Evolutionary conservation across 2,888 invertebrate species (phyloP).

Genomic region (Fabriciana adippe): DNA sequence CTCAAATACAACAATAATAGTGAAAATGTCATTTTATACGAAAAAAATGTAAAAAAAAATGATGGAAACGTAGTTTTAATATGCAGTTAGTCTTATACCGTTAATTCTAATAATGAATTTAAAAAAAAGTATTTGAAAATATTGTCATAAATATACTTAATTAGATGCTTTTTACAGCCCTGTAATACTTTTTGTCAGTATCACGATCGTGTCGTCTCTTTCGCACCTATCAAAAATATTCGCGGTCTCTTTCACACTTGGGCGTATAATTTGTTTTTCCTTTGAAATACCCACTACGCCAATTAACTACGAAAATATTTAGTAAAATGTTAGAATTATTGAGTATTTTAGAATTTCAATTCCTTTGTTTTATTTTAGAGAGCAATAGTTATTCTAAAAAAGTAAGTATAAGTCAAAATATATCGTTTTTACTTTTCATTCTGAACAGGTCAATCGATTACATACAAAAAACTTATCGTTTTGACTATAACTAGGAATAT

Average conservation of each 20-base stretch:
- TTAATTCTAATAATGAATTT: no score
- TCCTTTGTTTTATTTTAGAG: slow-evolving; percentile 12
- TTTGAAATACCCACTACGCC: slow-evolving; percentile 1
- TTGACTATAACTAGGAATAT: not conserved
- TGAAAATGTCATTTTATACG: no score
- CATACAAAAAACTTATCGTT: not conserved
- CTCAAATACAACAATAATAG: no score
- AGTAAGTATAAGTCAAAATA: not conserved
- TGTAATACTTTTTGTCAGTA: slow-evolving; percentile 23
- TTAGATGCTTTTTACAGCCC: slow-evolving; percentile 19
- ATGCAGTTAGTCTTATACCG: no score
- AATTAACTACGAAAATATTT: slow-evolving; percentile 2
- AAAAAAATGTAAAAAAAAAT: no score
- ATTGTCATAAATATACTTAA: no score
- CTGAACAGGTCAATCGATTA: not conserved
- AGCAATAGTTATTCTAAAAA: slow-evolving; percentile 12
- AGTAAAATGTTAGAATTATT: slow-evolving; percentile 12
- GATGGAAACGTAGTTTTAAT: no score
- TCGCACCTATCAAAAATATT: slow-evolving; percentile 19
- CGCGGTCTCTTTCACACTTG: slow-evolving; percentile 15
- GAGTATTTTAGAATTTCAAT: slow-evolving; percentile 23
- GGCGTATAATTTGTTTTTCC: not conserved
- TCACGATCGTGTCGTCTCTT: slow-evolving; percentile 21
- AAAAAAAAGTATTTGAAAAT: no score
- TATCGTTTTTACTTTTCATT: not conserved